Evolutionary conservation across 2,888 invertebrate species (phyloP).

Genomic region (Chalcosyrphus nemorum): DNA sequence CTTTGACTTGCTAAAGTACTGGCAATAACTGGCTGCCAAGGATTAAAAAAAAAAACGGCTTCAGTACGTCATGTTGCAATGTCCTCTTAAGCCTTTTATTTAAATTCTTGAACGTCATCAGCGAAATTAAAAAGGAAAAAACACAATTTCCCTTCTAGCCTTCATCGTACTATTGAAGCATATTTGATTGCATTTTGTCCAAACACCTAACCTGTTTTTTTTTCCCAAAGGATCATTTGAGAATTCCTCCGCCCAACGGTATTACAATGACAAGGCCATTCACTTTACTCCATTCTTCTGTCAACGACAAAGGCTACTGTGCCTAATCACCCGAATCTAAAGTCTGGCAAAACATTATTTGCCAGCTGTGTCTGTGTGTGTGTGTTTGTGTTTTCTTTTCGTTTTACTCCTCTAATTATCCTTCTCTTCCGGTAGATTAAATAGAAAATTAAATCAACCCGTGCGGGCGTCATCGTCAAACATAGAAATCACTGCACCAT

Average conservation of each 20-base stretch:
- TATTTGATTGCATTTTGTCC: no score
- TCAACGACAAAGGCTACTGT: slow-evolving; percentile 3
- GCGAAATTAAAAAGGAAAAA: no score
- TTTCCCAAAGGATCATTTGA: neutral
- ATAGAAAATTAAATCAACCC: slow-evolving; percentile 55
- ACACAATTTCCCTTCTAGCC: no score
- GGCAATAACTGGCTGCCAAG: no score
- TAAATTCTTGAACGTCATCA: no score
- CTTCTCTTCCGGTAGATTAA: slow-evolving; percentile 56
- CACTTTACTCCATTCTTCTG: neutral
- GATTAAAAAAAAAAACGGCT: no score
- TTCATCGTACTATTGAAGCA: no score
- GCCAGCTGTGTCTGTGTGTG: neutral
- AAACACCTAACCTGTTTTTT: no score
- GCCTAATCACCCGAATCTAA: slow-evolving; percentile 37
- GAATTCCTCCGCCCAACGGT: neutral
- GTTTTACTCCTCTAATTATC: slow-evolving; percentile 53
- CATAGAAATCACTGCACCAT: slow-evolving; percentile 54
- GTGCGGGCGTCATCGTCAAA: slow-evolving; percentile 43
- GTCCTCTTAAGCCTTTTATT: no score
- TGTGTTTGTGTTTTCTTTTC: no score
- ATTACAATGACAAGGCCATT: neutral
- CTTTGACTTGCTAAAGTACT: no score
- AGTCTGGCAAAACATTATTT: slow-evolving; percentile 18
- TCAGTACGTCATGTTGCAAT: no score